A percentile compares a stretch with the other conserved stretches of the same genome.
Evolutionary conservation across 2,888 invertebrate genomes (phyloP).

Genomic region (Hemaris fuciformis): DNA sequence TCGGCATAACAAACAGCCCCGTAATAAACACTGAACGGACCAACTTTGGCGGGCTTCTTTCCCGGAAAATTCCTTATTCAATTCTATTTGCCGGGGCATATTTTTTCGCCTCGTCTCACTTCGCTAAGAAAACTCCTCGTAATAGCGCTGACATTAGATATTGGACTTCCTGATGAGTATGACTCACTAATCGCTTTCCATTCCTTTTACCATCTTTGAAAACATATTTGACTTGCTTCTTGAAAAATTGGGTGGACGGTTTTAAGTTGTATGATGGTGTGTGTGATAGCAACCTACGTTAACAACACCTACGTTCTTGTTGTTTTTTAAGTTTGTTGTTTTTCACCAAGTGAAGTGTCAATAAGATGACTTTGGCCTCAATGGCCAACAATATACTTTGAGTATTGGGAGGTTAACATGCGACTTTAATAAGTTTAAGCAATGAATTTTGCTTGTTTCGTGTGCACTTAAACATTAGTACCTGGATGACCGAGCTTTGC

Average conservation of each 20-base stretch:
- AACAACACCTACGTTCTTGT: no score
- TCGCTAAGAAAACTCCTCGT: background rate
- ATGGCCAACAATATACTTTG: no score
- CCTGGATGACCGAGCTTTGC: no score
- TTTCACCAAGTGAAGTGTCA: no score
- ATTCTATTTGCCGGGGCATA: background rate
- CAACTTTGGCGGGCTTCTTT: slow-evolving; percentile 21
- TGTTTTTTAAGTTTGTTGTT: no score
- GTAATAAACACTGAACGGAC: slow-evolving; percentile 25
- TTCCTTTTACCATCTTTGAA: background rate
- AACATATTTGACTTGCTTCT: background rate
- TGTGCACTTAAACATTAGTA: no score
- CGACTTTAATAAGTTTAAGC: no score
- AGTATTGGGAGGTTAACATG: no score
- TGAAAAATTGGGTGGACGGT: background rate
- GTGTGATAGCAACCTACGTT: no score
- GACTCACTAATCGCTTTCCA: background rate
- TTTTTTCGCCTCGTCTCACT: slow-evolving; percentile 20
- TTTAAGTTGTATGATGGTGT: no score
- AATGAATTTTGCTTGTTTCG: no score
- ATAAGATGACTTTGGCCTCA: no score
- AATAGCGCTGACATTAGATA: background rate
- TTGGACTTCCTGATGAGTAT: background rate
- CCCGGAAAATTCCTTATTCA: background rate
- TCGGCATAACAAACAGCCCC: slow-evolving; percentile 26